Evolutionary conservation across 2,113 vertebrate genomes (phyloP).

Genomic region (Holacanthus passer): DNA sequence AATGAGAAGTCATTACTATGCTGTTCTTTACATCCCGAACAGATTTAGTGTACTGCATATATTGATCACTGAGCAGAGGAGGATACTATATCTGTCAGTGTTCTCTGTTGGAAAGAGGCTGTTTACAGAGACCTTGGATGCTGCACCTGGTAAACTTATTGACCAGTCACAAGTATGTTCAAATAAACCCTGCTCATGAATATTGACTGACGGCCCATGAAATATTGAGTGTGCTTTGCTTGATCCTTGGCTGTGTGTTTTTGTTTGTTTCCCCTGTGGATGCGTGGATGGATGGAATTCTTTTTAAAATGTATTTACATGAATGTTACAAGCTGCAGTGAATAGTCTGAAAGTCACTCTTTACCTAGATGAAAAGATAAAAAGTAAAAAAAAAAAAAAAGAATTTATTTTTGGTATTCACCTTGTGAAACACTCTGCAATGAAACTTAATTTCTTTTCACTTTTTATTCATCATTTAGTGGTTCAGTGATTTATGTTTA

Average conservation of each 20-base stretch:
- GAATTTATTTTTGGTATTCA: neutral
- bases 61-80: conserved; percentile 53
- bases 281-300: neutral
- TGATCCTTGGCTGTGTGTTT: conserved; percentile 25
- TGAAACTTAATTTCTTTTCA: neutral
- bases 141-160: conserved; percentile 67
- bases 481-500: neutral
- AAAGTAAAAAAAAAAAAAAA: neutral
- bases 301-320: conserved; percentile 13
- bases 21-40: conserved; percentile 39
- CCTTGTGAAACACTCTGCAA: neutral
- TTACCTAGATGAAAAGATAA: neutral
- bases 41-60: conserved; percentile 35
- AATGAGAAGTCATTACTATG: conserved; percentile 21
- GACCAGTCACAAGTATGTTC: conserved; percentile 62
- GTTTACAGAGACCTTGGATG: conserved; percentile 59
- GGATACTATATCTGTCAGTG: conserved; percentile 32
- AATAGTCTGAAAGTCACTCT: neutral
- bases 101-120: conserved; percentile 26
- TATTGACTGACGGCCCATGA: conserved; percentile 58
- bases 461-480: conserved; percentile 11
- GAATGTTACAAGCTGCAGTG: neutral
- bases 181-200: conserved; percentile 63
- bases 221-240: conserved; percentile 52
- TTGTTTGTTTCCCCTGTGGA: conserved; percentile 12